These are phyloP conservation scores for Drosophila mayri DNA, from an alignment of 1,140 invertebrate genomes.

Conservation along the genomic window DNA sequence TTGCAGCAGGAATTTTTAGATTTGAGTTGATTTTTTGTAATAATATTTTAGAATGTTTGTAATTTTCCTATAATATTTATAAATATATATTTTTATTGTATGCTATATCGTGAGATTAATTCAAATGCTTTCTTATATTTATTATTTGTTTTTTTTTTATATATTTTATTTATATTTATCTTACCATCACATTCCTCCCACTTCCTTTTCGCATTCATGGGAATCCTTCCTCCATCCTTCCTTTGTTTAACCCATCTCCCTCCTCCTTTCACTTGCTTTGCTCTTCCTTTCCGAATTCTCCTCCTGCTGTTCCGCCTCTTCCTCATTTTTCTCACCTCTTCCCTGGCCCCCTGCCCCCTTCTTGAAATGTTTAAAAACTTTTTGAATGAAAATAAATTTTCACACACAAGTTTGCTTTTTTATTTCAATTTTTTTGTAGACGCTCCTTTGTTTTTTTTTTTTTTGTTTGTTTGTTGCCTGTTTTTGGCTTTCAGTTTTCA, in stretches of 20 bases:
- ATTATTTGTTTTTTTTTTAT: no score
- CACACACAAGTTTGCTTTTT: slow-evolving; percentile 53
- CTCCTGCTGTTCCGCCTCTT: slow-evolving; percentile 4
- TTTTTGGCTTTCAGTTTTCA: slow-evolving; percentile 6
- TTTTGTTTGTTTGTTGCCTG: neutral
- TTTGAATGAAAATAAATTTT: slow-evolving; percentile 79
- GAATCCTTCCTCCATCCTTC: slow-evolving; percentile 1
- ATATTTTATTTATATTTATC: neutral
- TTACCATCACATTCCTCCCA: slow-evolving; percentile 7
- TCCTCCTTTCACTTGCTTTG: neutral
- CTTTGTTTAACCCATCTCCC: neutral
- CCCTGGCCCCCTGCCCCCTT: neutral
- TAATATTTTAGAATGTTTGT: neutral
- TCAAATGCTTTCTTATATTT: neutral
- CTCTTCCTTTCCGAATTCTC: slow-evolving; percentile 1
- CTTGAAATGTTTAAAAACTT: slow-evolving; percentile 49
- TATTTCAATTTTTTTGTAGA: slow-evolving; percentile 25
- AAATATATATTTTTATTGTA: neutral
- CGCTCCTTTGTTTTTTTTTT: slow-evolving; percentile 4
- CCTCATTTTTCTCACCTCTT: slow-evolving; percentile 37
- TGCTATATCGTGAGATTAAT: no score
- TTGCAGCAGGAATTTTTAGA: neutral
- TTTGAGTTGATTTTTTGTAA: no score
- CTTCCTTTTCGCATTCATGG: slow-evolving; percentile 30
- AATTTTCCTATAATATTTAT: neutral